Base-by-base conservation (phyloP, 2,888 invertebrate species). In the Drosophila colorata region DNA sequence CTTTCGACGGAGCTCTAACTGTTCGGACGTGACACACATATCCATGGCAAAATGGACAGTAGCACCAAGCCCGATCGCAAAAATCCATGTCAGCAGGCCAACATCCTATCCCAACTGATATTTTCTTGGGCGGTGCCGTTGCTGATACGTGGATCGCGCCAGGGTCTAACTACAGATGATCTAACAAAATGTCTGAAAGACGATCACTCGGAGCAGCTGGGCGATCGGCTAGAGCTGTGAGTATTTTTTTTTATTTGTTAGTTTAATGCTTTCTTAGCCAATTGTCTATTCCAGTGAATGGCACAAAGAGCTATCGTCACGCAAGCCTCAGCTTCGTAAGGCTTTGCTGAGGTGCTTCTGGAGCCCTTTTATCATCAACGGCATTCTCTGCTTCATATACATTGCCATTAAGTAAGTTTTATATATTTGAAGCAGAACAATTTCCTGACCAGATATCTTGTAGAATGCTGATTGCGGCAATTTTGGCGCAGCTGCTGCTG, bases 271-370 rank as follows among this genome's bases (percentile, higher is more conserved):
- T 38, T 11, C 4, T 8, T 0, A 20, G 6, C 0, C 11, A 28
- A 1, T 8, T 5, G 4, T 44, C 8, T 5, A 2, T 7, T 41
- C 8, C 59, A 95, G 95, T 84, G 94, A 95, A 93, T 95, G 95
- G 95, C 91, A 93, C 59, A 93, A 93, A 89, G 95, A 95, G 91
- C 91, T 95, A 73, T 93, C 94, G 68, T 93, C 93, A 23, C 93
- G 93, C 74, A 93, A 94, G 74, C 95, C 96, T 0, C 94, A 94
- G 16, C 93, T 96, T 8, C 93, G 95, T 25, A 94, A 93, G 67
- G 95, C 95, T 18, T 93, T 96, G 89, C 93, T 94, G 64, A 93
- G 93, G 74, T 94, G 95, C 35, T 96, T 96, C 91, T 95, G 95
- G 94, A 93, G 94, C 80, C 95, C 95, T 85, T 95, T 95, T 86